Base-by-base conservation (phyloP, 2,888 invertebrate species). In the Lissonota sp. region DNA sequence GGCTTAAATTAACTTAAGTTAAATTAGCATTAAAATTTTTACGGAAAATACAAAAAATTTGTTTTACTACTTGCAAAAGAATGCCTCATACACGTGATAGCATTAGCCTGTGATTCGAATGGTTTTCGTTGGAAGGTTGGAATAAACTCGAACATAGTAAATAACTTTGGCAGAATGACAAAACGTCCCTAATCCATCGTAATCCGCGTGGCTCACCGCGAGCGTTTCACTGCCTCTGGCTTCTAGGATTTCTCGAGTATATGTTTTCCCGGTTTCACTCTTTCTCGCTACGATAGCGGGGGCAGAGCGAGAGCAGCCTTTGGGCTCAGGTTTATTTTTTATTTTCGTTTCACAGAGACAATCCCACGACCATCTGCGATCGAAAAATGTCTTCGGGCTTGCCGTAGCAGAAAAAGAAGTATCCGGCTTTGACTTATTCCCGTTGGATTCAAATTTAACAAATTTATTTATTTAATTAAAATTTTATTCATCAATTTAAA, bases 161-260 rank as follows among this genome's bases (percentile, higher is more conserved):
- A 84, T 84, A 83, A 79, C 82, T 83, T 84, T 84, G 84, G 84
- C 84, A 84, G 83, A 80, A 84, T 83, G 84, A 84, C 84, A 84
- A 83, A 84, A 83, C 79, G 82, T 80, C 58, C 82, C 82, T 84
- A 84, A 84, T 84, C 84, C 84, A 83, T 83, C 79, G 84, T 84
- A 84, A 84, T 80, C 84, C 81, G 76, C 69, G 70, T 26, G 75
- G 49, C 70, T 72, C 76, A 57, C 71, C 42, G 58, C 70, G 71
- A 49, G 53, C 70, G 44, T 60, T 58, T 46, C 57, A 46, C 40
- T 37, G 77, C 75, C 79, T 67, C 80, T 79, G 82, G 84, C 82
- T 84, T 84, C 83, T 64, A 77, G 80, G 84, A 84, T 84, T 83
- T 82, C 76, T 66, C 80, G 69, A 77, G 63, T 80, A 69, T 73